These are phyloP conservation scores for Ondatra zibethicus DNA, from an alignment of 2,113 vertebrate species.

Conservation along the genomic window DNA sequence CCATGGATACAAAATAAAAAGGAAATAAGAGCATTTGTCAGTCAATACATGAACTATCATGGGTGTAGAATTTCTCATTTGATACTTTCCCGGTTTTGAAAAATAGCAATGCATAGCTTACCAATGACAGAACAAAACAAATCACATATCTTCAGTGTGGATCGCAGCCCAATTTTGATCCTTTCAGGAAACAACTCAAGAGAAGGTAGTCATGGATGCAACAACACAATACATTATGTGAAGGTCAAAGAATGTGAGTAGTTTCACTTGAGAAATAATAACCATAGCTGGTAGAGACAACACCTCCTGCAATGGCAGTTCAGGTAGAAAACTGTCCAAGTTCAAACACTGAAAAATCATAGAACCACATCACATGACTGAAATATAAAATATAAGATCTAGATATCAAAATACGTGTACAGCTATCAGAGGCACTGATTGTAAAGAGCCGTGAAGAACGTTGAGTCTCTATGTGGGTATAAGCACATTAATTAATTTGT, in stretches of 20 bases:
- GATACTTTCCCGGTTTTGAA: not conserved
- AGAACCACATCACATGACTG: too few species aligned
- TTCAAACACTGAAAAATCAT: not conserved
- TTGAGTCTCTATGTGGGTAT: not conserved
- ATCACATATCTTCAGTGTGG: not conserved
- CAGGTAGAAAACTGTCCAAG: not conserved
- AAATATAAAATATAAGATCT: not conserved
- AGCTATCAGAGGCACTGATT: too few species aligned
- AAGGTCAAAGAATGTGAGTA: accelerated
- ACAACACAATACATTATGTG: not conserved
- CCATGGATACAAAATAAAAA: not conserved
- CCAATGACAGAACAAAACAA: not conserved
- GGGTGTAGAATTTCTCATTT: not conserved
- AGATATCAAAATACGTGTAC: not conserved
- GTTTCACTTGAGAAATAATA: not conserved
- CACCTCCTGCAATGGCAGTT: not conserved
- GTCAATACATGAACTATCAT: accelerated
- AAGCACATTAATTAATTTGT: not conserved
- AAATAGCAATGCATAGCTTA: not conserved
- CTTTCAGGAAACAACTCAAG: not conserved
- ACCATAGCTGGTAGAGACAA: too few species aligned
- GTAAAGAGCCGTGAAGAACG: not conserved
- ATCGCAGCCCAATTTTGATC: not conserved
- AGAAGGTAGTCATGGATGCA: not conserved
- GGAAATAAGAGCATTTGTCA: not conserved